phyloP scores from a whole-genome alignment of 1,140 invertebrate species.

The Bombus superbus region DNA sequence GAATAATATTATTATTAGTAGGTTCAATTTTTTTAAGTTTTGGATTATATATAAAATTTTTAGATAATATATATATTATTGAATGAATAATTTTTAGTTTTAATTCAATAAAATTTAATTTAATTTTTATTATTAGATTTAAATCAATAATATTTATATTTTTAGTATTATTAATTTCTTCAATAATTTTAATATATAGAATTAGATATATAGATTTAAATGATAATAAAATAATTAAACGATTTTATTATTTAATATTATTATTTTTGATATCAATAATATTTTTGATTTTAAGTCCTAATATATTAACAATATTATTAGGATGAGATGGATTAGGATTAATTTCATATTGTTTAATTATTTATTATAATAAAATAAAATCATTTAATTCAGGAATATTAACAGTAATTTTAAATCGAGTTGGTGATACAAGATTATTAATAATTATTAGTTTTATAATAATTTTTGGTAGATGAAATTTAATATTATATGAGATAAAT shows the following conservation, averaged over 20 bases:
- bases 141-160: background rate
- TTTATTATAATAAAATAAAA: too few species aligned
- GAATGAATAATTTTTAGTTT: background rate
- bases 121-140: background rate
- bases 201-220: background rate
- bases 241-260: background rate
- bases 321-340: too few species aligned
- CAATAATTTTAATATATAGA: constrained; percentile 1
- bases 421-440: too few species aligned
- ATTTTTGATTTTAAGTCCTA: background rate
- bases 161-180: too few species aligned
- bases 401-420: too few species aligned
- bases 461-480: too few species aligned
- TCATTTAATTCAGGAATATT: too few species aligned
- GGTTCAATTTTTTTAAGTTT: too few species aligned
- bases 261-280: background rate
- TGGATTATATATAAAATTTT: too few species aligned
- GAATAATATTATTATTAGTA: too few species aligned
- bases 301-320: background rate
- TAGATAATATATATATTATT: background rate
- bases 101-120: background rate
- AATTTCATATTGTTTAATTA: too few species aligned
- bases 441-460: constrained; percentile 55
- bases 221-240: background rate
- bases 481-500: constrained; percentile 25